phyloP scores from a whole-genome alignment of 2,797 vertebrate genomes.

The Vireo griseus region DNA sequence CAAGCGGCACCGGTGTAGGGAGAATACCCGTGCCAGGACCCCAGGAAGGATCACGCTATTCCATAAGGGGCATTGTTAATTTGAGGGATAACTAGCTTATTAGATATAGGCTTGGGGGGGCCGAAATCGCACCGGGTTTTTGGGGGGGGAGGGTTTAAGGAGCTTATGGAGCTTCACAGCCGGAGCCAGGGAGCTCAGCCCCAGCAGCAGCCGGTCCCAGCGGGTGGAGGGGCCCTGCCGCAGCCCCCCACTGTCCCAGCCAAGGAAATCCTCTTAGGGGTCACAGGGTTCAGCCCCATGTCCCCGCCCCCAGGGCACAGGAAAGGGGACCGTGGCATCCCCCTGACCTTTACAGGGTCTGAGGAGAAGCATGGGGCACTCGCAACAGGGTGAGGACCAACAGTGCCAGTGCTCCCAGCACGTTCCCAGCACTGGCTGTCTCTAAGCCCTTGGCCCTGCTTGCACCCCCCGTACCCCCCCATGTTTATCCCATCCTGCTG shows the following conservation, averaged over 20 bases:
- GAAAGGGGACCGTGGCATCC: background rate
- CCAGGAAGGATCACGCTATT: background rate
- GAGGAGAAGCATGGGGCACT: background rate
- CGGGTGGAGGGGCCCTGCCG: background rate
- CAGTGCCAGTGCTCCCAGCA: background rate
- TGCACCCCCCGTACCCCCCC: too few species aligned
- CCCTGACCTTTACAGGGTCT: background rate
- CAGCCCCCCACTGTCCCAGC: background rate
- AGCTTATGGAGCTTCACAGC: constrained; percentile 18
- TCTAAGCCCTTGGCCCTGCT: background rate
- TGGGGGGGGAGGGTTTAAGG: background rate
- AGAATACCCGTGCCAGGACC: background rate
- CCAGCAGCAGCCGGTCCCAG: background rate
- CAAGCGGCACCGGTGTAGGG: background rate
- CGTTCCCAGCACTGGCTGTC: background rate
- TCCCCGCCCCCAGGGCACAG: background rate
- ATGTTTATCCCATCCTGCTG: constrained; percentile 4
- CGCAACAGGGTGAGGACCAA: fast-evolving
- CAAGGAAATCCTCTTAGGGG: constrained; percentile 31
- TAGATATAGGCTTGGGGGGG: background rate
- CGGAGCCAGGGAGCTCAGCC: background rate
- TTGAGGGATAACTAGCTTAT: constrained; percentile 31
- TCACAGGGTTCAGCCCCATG: background rate
- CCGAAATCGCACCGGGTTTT: background rate
- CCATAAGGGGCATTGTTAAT: background rate